Base-by-base conservation (phyloP, 1,140 invertebrate species). In the Brachionus sp. region DNA sequence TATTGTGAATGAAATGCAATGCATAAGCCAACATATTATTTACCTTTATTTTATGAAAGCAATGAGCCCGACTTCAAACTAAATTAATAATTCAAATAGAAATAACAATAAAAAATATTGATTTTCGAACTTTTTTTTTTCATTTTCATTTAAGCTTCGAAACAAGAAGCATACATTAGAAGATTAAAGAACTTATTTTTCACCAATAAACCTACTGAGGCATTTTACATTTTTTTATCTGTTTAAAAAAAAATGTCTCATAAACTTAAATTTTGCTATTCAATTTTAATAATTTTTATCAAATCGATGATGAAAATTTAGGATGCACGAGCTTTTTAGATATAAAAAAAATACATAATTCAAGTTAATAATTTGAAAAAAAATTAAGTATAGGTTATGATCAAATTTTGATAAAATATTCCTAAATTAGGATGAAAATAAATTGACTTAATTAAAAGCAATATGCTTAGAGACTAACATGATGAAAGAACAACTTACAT, bases 1-100 rank as follows among this genome's bases (percentile, higher is more conserved):
- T 57, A 19, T 25, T 19, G 50, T 2, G 44, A 46, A 46, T 16
- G 19, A 19, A 19, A 57, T 9, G 16, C 16, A 13, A 16, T 53
- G 64, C 33, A 66, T 39, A 42, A 42, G 2, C 35, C 66, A n/a
- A 70, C 13, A 13, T 37, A 16, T 70, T 37, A 39, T 70, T 70
- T 37, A 70, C 33, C 35, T 70, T 70, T 70, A 19, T 39, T 39
- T 70, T 70, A 19, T 39, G 16, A 13, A 35, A 33, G 29, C 57
- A 64, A 23, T 29, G 25, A 66, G 37, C 6, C 16, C 29, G 7
- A 16, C 66, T 70, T 70, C 3, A 37, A 37, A 39, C 66, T 39
- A 39, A 70, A 70, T 70, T 70, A 70, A 70, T 70, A 39, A 70
- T 70, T 70, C 37, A 70, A 70, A 70, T 42, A 70, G 19, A 70